Evolutionary conservation across 2,888 invertebrate species (phyloP), one percentile per base, ranked within the genome.

Genomic region (Meiosimyza decipiens): DNA sequence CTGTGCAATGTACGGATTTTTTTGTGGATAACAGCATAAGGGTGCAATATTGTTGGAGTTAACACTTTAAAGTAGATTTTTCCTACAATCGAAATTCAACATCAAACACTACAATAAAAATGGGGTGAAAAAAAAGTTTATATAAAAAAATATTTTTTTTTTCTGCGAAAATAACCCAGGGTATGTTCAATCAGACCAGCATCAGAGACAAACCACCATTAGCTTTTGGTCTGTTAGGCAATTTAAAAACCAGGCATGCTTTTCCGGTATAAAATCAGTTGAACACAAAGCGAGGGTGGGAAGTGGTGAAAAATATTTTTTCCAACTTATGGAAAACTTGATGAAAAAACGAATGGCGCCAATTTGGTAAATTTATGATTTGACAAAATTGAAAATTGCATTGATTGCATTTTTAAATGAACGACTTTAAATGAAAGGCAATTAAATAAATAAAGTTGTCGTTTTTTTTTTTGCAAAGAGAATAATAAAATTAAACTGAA

Each of bases 401-500:
- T 57, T 47, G 59, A 59, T 68, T 68, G 59, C 68, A 59, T 66
- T 66, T 66, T 65, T 63, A 49, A 63, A n/a, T 65, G 51, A 18
- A 33, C 12, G 6, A 28, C 28, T 28, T 51, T 65, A 28, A 28
- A 33, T 64, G 18, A 65, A 51, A 51, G 9, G 50, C 51, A 63
- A 63, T 33, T 33, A 66, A 54, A 54, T 65, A 63, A 63, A 63
- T n/a, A 50, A 49, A 63, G 49, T 49, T 47, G 62, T 49, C 13
- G 18, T 49, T 12, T 40, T 40, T 40, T 40, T 40, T 40, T 40
- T 40, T 40, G 6, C 9, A 40, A 40, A 9, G 9, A 40, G 40
- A 40, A 40, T 6, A 9, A 40, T 40, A 40, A 40, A 40, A 40
- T 40, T 40, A 9, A 40, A 40, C 40, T 7, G 40, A 40, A 40